These are phyloP conservation scores for Hippolais icterina DNA, from an alignment of 2,113 vertebrate species.

Conservation along the genomic window DNA sequence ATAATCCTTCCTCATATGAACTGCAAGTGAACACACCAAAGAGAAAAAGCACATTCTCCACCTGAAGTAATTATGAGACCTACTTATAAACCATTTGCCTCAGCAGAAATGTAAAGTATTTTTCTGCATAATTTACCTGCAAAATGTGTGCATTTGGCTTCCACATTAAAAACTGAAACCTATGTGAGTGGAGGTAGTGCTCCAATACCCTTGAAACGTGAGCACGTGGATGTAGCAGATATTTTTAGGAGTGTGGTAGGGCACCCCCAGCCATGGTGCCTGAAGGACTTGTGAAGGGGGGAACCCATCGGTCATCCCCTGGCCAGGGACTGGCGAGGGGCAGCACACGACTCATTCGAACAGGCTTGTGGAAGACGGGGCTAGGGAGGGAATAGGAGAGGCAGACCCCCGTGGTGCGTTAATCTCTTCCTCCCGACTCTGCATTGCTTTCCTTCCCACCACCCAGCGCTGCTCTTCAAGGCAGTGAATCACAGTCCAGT, in stretches of 20 bases:
- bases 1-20: conserved; percentile 69
- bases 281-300: fast-evolving
- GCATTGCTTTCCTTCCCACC: not conserved
- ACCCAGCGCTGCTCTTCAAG: not conserved
- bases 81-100: conserved; percentile 63
- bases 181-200: not conserved
- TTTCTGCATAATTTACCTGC: conserved; percentile 58
- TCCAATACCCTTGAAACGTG: not conserved
- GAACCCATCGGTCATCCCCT: fast-evolving
- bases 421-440: not conserved
- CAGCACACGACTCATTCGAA: fast-evolving
- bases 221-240: not conserved
- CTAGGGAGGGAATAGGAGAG: fast-evolving
- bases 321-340: fast-evolving
- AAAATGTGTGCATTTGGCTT: conserved; percentile 21
- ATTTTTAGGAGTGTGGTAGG: fast-evolving
- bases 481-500: fast-evolving
- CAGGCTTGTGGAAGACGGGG: not conserved
- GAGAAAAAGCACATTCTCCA: conserved; percentile 45
- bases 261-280: not conserved
- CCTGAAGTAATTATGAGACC: conserved; percentile 18
- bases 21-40: conserved; percentile 68
- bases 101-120: conserved; percentile 49
- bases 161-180: not conserved
- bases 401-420: fast-evolving